These are phyloP conservation scores for Danio kyathit DNA, from an alignment of 2,797 vertebrate genomes.

Conservation along the genomic window DNA sequence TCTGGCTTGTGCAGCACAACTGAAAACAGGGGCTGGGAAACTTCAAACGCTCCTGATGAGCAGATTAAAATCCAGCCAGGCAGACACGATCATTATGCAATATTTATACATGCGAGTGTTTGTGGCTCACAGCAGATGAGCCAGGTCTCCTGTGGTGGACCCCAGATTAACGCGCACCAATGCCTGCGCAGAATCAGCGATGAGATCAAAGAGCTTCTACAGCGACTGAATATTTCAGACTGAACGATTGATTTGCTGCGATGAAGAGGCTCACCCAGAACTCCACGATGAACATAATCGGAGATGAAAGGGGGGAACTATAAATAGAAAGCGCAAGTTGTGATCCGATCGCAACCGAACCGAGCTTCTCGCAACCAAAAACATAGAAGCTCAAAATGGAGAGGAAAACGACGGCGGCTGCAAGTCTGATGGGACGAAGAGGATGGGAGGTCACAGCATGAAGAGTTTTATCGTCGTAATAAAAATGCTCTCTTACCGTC, in stretches of 20 bases:
- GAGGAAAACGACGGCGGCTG: conserved; percentile 1
- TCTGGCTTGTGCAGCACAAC: conserved; percentile 36
- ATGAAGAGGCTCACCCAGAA: conserved; percentile 42
- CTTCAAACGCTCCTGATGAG: conserved; percentile 51
- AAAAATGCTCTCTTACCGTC: conserved; percentile 83
- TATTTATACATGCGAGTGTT: conserved; percentile 66
- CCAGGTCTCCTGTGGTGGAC: conserved; percentile 43
- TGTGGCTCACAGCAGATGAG: conserved; percentile 45
- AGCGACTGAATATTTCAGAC: conserved; percentile 43
- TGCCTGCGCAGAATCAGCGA: conserved; percentile 70
- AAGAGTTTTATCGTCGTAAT: conserved; percentile 20
- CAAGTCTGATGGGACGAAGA: background rate
- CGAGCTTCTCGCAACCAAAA: background rate
- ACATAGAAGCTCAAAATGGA: conserved; percentile 25
- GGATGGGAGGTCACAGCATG: conserved; percentile 17
- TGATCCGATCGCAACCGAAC: background rate
- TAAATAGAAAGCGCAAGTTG: conserved; percentile 25
- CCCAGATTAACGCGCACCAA: conserved; percentile 59
- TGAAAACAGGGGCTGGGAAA: conserved; percentile 32
- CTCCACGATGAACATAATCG: conserved; percentile 23
- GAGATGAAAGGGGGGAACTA: conserved; percentile 27
- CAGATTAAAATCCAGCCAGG: conserved; percentile 58
- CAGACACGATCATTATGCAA: conserved; percentile 67
- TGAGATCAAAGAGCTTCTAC: conserved; percentile 76
- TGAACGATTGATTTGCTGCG: conserved; percentile 46